Evolutionary conservation across 1,140 invertebrate species (phyloP), one percentile per base, ranked within the genome.

Genomic region (Drosophila takahashii): DNA sequence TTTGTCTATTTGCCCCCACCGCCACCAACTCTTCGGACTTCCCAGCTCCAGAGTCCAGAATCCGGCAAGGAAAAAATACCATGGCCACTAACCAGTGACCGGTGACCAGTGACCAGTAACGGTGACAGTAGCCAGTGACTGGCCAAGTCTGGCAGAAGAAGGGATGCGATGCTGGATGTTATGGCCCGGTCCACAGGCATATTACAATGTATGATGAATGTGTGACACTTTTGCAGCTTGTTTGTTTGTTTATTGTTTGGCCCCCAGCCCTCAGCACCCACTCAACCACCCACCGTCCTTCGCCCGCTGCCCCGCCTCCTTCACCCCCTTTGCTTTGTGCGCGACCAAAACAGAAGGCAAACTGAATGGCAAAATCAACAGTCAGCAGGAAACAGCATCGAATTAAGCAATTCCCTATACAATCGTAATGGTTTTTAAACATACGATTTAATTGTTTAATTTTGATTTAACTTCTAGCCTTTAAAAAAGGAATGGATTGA

Each of bases 181-280:
- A 6, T 32, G 56, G 15, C 10, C 15, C 32, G 32, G 50, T 59
- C 54, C 53, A 54, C 26, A 13, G 44, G 41, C 61, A 77, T 44
- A 75, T 70, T 75, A 59, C 53, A 80, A 54, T 66, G 61, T 74
- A 86, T 81, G 78, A 86, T 86, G 83, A 86, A 86, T 86, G 78
- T 81, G 75, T 86, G 83, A 86, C 83, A 81, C 70, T 81, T 87
- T 86, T 81, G 81, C 69, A 78, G 81, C 77, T 78, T 66, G 77
- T 86, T 81, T 86, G 83, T 86, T 81, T 86, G 70, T 81, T 86
- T 81, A 86, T 87, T 81, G 83, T 81, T 81, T 71, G 56, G 45
- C 42, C 67, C 54, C 41, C 50, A 39, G 36, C 52, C 45, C n/a
- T n/a, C n/a, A n/a, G 13, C 18, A 37, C 36, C 7, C 41, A 44